Percentiles rank a stretch among this genome's conserved stretches.
Evolutionary conservation across 1,140 invertebrate genomes (phyloP).

Genomic region (Sarcophaga peregrina): DNA sequence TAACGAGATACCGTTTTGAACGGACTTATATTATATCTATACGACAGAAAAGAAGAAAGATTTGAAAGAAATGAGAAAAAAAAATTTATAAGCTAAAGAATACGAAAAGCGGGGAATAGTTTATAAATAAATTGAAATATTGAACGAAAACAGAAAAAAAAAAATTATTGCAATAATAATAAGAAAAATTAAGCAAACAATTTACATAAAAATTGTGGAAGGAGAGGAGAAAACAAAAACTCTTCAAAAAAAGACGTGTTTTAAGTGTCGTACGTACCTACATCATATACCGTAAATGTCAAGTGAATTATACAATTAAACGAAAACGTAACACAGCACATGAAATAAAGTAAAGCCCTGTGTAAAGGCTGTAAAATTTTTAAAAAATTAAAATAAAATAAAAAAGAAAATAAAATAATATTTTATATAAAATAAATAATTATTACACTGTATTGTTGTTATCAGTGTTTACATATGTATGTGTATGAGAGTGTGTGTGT

Average conservation of each 20-base stretch:
- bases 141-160: slow-evolving; percentile 41
- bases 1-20: slow-evolving; percentile 48
- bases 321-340: neutral
- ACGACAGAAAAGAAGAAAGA: slow-evolving; percentile 43
- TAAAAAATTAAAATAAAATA: neutral
- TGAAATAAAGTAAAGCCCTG: neutral
- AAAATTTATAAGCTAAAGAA: neutral
- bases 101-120: too few relatives aligned
- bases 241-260: too few relatives aligned
- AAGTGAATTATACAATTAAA: neutral
- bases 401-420: neutral
- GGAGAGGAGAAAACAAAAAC: too few relatives aligned
- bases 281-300: neutral
- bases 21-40: slow-evolving; percentile 33
- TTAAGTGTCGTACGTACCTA: too few relatives aligned
- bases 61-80: slow-evolving; percentile 23
- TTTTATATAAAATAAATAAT: neutral
- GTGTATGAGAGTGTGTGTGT: neutral
- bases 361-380: neutral
- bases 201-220: neutral
- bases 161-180: neutral
- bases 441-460: neutral
- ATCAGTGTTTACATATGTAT: neutral
- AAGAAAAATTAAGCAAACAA: neutral
- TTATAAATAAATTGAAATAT: slow-evolving; percentile 5